Base-by-base conservation (phyloP, 1,140 invertebrate genomes). In the Aphaenogaster ashmeadi region DNA sequence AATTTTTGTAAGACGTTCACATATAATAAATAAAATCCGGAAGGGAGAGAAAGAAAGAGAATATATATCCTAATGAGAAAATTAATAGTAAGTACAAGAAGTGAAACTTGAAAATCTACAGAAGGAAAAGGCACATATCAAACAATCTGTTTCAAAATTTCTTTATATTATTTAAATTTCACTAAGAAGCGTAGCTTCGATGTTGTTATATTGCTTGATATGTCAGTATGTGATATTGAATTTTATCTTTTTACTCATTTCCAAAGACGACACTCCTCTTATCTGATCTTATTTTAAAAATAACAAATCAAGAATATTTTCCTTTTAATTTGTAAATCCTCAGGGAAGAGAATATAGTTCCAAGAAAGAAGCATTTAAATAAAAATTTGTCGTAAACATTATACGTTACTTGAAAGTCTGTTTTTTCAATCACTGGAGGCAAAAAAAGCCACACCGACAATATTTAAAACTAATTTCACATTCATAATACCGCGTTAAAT, bases 401-500 rank as follows among this genome's bases (percentile, higher is more conserved):
- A 9, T 13, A 50, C 41, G 5, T 47, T 50, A 27, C 50, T 69
- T 50, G 13, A 69, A 69, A 69, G 50, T 33, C n/a, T 50, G 0
- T 47, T 69, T 50, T 50, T 27, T 33, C n/a, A 27, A 1, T 27
- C 44, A 13, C 13, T 21, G 1, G 0, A 36, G 2, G 18, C 8
- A 64, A 66, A 21, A 47, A 66, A 21, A 47, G 8, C 3, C n/a
- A 41, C 8, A 3, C 18, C 1, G 44, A 27, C 21, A 41, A 11
- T 0, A 44, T 77, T 62, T 44, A 41, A 71, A 56, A 69, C 33
- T 52, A 66, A 80, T 44, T n/a, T 71, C 27, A 8, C n/a, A 41
- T 41, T n/a, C 33, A 11, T 33, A 66, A 71, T 67, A 8, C n/a
- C 21, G 50, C 15, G 9, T 41, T 18, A 54, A 38, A 41, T 5